These are phyloP conservation scores for Steatocranus sp. DNA, from an alignment of 2,797 vertebrate species.

Conservation along the genomic window DNA sequence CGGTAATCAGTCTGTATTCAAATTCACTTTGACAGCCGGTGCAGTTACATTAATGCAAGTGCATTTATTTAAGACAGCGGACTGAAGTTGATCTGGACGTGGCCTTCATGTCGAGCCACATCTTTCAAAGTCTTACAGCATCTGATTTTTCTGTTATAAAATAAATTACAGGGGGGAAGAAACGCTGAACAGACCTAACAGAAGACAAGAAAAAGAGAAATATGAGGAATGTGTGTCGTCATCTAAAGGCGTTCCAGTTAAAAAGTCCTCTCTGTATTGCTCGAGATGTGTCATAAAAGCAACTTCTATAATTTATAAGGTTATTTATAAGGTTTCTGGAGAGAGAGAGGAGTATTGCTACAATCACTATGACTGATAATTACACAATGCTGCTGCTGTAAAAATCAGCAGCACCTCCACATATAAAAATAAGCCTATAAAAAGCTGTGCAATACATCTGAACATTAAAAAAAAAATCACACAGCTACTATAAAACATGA, in stretches of 20 bases:
- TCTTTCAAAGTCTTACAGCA: constrained; percentile 28
- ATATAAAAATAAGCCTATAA: constrained; percentile 52
- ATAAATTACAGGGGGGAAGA: constrained; percentile 65
- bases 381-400: constrained; percentile 41
- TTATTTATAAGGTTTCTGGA: not conserved
- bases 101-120: not conserved
- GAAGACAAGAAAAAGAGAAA: constrained; percentile 12
- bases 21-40: constrained; percentile 30
- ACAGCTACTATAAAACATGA: constrained; percentile 38
- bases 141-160: constrained; percentile 51
- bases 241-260: constrained; percentile 1
- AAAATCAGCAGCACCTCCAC: constrained; percentile 49
- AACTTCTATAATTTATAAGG: not conserved
- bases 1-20: constrained; percentile 22
- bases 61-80: constrained; percentile 19
- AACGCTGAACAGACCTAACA: not conserved
- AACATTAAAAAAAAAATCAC: constrained; percentile 31
- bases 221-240: constrained; percentile 10
- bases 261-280: not conserved
- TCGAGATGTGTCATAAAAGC: not conserved
- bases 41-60: not conserved
- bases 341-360: constrained; percentile 18
- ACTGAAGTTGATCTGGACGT: constrained; percentile 22
- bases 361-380: constrained; percentile 42
- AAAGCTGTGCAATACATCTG: constrained; percentile 28